These are phyloP conservation scores for Tridacna gigas DNA, from an alignment of 2,888 invertebrate species.

Conservation along the genomic window DNA sequence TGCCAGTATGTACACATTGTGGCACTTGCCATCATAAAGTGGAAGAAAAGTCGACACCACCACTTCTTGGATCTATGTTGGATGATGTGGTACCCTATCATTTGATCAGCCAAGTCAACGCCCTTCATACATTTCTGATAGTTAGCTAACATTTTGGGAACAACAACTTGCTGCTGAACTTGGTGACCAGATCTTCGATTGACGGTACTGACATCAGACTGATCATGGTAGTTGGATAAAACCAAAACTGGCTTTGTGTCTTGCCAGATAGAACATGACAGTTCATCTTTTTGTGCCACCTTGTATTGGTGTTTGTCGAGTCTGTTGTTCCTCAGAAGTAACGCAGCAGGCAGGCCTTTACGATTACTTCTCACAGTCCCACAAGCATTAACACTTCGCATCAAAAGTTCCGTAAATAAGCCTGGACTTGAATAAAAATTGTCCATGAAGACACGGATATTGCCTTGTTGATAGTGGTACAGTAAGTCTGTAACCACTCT, in stretches of 20 bases:
- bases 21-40: constrained; percentile 20
- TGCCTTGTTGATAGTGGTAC: background rate
- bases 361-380: constrained; percentile 48
- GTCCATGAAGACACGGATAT: constrained; percentile 45
- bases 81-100: constrained; percentile 39
- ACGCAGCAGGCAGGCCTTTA: constrained; percentile 48
- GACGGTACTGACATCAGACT: background rate
- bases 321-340: constrained; percentile 33
- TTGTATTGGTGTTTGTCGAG: constrained; percentile 50
- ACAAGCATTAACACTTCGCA: constrained; percentile 37
- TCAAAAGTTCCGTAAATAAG: constrained; percentile 12
- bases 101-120: constrained; percentile 34
- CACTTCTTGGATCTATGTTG: constrained; percentile 42
- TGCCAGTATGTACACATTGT: constrained; percentile 43
- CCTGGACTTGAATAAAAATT: constrained; percentile 48
- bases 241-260: constrained; percentile 56
- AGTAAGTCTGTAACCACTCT: constrained; percentile 36
- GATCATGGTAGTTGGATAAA: constrained; percentile 45
- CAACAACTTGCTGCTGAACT: constrained; percentile 1
- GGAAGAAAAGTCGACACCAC: constrained; percentile 45
- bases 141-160: constrained; percentile 30
- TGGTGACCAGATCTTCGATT: constrained; percentile 8
- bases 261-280: constrained; percentile 49
- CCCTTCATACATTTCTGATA: constrained; percentile 37
- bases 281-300: constrained; percentile 48